These are phyloP conservation scores for Anadara kagoshimensis DNA, from an alignment of 1,140 invertebrate genomes.

Conservation along the genomic window DNA sequence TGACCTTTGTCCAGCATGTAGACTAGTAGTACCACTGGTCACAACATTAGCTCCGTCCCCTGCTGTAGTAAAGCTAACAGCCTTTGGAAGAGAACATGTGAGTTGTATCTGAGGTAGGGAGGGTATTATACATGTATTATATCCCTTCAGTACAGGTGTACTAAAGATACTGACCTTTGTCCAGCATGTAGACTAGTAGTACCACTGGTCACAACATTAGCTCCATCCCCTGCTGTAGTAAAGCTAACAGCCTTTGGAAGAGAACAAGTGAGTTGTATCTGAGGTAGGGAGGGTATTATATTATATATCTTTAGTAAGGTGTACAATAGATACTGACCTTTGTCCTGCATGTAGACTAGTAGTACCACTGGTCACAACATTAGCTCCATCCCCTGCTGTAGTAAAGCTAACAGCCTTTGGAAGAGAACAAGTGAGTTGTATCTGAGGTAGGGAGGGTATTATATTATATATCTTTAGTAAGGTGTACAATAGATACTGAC, in stretches of 20 bases:
- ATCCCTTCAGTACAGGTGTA: too few species aligned
- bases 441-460: conserved; percentile 86
- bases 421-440: conserved; percentile 67
- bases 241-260: conserved; percentile 74
- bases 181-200: conserved; percentile 88
- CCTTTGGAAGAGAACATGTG: conserved; percentile 73
- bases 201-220: conserved; percentile 84
- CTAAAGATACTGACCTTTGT: conserved; percentile 80
- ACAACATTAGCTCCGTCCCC: conserved; percentile 79
- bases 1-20: conserved; percentile 90
- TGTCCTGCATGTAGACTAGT: conserved; percentile 90
- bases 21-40: conserved; percentile 84
- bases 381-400: conserved; percentile 67
- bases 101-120: conserved; percentile 79
- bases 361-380: conserved; percentile 86
- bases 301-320: too few species aligned
- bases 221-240: conserved; percentile 66
- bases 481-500: too few species aligned
- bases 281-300: conserved; percentile 90
- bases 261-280: conserved; percentile 63
- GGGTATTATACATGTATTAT: conserved; percentile 93
- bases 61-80: conserved; percentile 65
- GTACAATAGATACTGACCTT: conserved; percentile 77
- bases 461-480: too few species aligned
- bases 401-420: conserved; percentile 73